phyloP scores from a whole-genome alignment of 2,888 invertebrate species.

The Cataglyphis livida region DNA sequence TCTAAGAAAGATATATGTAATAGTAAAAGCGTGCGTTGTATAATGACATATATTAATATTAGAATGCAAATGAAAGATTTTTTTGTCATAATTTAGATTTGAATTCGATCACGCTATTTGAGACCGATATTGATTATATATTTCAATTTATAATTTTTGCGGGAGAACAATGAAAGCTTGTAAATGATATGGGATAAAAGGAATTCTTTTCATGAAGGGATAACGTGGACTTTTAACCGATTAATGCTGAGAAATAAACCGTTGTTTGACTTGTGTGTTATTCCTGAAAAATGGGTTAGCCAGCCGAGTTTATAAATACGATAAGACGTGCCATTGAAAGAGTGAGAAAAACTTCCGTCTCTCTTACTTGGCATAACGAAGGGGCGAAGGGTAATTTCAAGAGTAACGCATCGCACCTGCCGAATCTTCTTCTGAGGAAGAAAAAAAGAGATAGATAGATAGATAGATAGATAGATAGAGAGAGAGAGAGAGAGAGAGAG shows the following conservation, averaged over 20 bases:
- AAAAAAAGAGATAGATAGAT: background rate
- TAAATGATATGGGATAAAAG: background rate
- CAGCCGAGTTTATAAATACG: slow-evolving; percentile 72
- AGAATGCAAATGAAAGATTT: background rate
- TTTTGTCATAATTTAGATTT: background rate
- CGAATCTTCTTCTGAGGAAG: slow-evolving; percentile 1
- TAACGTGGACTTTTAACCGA: background rate
- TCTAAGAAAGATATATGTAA: background rate
- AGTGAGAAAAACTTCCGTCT: slow-evolving; percentile 40
- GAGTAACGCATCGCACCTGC: slow-evolving; percentile 46
- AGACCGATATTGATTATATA: slow-evolving; percentile 1
- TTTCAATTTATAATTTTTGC: background rate
- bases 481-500: background rate
- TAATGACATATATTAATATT: background rate
- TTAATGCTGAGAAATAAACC: slow-evolving; percentile 38
- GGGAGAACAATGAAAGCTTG: background rate
- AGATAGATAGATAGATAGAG: background rate
- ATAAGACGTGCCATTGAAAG: slow-evolving; percentile 40
- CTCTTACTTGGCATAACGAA: background rate
- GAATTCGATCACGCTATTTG: background rate
- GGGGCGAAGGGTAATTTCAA: background rate
- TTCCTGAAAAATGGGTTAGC: slow-evolving; percentile 73
- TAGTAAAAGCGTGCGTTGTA: background rate
- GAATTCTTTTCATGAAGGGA: background rate
- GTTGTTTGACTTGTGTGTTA: slow-evolving; percentile 56